Evolutionary conservation across 2,888 invertebrate species (phyloP).

Genomic region (Apamea sordens): DNA sequence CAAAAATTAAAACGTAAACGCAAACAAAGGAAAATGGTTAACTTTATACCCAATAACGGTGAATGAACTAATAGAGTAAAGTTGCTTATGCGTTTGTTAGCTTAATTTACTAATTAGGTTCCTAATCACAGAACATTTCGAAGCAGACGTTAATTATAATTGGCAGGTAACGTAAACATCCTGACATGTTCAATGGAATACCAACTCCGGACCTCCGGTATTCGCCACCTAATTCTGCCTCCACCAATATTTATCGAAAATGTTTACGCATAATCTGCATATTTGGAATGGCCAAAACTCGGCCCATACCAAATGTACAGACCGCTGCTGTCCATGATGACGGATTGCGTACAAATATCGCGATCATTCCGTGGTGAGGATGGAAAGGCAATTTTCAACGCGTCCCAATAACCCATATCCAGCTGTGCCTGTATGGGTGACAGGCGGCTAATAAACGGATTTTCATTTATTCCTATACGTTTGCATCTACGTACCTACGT

Average conservation of each 20-base stretch:
- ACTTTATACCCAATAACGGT: background rate
- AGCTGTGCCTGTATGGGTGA: background rate
- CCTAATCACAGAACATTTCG: background rate
- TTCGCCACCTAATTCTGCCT: conserved; percentile 21
- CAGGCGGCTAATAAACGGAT: background rate
- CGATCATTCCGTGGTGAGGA: conserved; percentile 16
- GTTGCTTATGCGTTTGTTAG: background rate
- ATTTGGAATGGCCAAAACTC: conserved; percentile 27
- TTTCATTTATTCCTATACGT: background rate
- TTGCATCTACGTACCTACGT: background rate
- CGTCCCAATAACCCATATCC: background rate
- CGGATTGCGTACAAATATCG: conserved; percentile 34
- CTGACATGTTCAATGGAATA: conserved; percentile 7
- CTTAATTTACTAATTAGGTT: background rate
- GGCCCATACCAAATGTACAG: conserved; percentile 1
- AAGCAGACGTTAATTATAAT: background rate
- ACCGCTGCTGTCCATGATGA: conserved; percentile 17
- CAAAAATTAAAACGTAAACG: background rate
- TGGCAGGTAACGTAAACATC: background rate
- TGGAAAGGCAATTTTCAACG: conserved; percentile 27
- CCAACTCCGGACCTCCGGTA: background rate
- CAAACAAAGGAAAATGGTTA: background rate
- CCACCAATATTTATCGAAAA: conserved; percentile 48
- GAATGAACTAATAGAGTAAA: background rate
- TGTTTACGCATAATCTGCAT: conserved; percentile 45